phyloP scores from a whole-genome alignment of 2,797 vertebrate species.

The Scolopax bukidnonensis region DNA sequence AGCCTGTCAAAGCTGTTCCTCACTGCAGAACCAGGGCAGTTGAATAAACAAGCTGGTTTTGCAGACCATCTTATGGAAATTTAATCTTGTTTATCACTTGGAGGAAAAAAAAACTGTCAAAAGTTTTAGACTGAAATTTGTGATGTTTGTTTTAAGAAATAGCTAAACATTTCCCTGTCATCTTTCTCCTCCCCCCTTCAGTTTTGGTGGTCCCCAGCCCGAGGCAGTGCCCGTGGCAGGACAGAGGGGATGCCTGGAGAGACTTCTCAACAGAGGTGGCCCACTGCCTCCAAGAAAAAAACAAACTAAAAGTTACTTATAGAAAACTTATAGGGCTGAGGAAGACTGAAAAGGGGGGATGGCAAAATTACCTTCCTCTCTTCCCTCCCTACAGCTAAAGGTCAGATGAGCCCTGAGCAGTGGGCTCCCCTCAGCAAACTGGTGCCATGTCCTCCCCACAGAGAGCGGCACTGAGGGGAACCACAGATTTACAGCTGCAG shows the following conservation, averaged over 20 bases:
- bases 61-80: neutral
- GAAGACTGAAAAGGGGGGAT: neutral
- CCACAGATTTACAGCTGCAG: neutral
- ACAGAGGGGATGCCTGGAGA: fast-evolving
- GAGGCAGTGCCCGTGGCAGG: fast-evolving
- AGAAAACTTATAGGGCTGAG: neutral
- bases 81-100: neutral
- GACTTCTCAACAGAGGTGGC: neutral
- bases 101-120: neutral
- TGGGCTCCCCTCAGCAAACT: neutral
- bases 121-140: neutral
- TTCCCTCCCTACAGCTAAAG: neutral
- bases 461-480: neutral
- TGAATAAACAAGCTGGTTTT: neutral
- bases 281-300: neutral
- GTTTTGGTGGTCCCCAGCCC: neutral
- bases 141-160: neutral
- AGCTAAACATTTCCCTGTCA: neutral
- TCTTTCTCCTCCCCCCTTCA: neutral
- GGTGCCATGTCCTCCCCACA: neutral
- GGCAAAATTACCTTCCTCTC: neutral
- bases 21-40: fast-evolving
- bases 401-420: neutral
- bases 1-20: neutral
- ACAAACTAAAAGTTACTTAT: neutral